Base-by-base conservation (phyloP, 2,888 invertebrate species). In the Branchinecta sandiegonensis region DNA sequence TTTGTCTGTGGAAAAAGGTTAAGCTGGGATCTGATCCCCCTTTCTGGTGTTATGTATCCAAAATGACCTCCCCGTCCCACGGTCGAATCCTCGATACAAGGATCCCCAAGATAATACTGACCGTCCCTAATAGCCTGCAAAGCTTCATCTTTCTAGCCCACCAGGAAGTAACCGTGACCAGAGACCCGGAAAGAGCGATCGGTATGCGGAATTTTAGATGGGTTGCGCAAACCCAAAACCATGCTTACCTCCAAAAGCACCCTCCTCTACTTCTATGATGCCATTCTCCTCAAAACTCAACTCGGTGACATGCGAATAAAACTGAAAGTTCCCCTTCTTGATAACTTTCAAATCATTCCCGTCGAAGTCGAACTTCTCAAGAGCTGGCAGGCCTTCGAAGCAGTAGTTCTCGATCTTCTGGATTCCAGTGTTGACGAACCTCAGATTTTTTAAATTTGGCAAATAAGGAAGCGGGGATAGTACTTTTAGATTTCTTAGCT, bases 221-320 rank as follows among this genome's bases (percentile, higher is more conserved):
- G 37, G 5, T 37, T 37, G 1, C 5, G 5, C 37, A 37, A 37
- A 37, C 37, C 37, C 4, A 37, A 37, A 37, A 6, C 37, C 37
- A 37, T 37, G 37, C 37, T 17, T 56, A 56, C 63, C 63, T 56
- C 14, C 23, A 23, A 56, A 17, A 17, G 63, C n/a, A 17, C 63
- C 63, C 23, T 56, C 63, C 23, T 56, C 63, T 17, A 56, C 63
- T 56, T 56, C 63, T 23, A 17, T 23, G 23, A 56, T 56, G 23
- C 63, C 63, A 56, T 56, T 56, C 63, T 10, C 63, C 63, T 56
- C 63, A 10, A 56, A 56, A 11, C 63, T 56, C n/a, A 56, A 17
- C 11, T 56, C 63, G n/a, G n/a, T 23, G 23, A 56, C 10, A 17
- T 56, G n/a, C 23, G 63, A 56, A 56, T 56, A 23, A 10, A 56